Evolutionary conservation across 2,888 invertebrate species (phyloP).

Genomic region (Zele albiditarsus): DNA sequence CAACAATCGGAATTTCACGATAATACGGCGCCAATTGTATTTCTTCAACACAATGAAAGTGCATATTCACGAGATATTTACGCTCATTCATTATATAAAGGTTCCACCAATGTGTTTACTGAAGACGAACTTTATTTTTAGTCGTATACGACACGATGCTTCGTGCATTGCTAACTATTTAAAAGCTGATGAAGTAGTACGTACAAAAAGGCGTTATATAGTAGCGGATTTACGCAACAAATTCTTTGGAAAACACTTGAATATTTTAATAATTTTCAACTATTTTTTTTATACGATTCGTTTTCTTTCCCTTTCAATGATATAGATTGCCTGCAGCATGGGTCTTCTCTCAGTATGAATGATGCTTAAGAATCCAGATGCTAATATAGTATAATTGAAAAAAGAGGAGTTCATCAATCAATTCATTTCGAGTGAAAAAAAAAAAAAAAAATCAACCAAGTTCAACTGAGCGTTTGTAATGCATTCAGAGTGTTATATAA

Average conservation of each 20-base stretch:
- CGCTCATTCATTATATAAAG: slow-evolving; percentile 70
- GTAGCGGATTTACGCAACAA: slow-evolving; percentile 31
- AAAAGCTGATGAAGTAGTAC: slow-evolving; percentile 39
- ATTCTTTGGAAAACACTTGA: neutral
- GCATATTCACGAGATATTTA: slow-evolving; percentile 53
- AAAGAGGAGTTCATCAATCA: neutral
- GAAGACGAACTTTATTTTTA: slow-evolving; percentile 61
- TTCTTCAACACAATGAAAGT: slow-evolving; percentile 20
- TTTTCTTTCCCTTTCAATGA: too few relatives aligned
- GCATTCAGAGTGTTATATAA: slow-evolving; percentile 34
- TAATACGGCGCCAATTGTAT: slow-evolving; percentile 16
- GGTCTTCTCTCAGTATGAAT: neutral
- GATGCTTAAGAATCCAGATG: neutral
- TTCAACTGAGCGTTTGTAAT: neutral
- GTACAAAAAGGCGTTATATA: slow-evolving; percentile 28
- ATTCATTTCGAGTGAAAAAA: slow-evolving; percentile 1
- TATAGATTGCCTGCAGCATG: too few relatives aligned
- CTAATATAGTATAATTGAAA: neutral
- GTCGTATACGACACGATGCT: slow-evolving; percentile 52
- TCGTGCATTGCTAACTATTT: slow-evolving; percentile 51
- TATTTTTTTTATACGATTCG: neutral
- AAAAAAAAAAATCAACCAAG: slow-evolving; percentile 12
- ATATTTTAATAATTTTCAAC: neutral
- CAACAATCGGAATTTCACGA: neutral
- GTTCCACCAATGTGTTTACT: slow-evolving; percentile 61